Conservation (phyloP, 2,797 vertebrate genomes). For the Trichosurus vulpecula region DNA sequence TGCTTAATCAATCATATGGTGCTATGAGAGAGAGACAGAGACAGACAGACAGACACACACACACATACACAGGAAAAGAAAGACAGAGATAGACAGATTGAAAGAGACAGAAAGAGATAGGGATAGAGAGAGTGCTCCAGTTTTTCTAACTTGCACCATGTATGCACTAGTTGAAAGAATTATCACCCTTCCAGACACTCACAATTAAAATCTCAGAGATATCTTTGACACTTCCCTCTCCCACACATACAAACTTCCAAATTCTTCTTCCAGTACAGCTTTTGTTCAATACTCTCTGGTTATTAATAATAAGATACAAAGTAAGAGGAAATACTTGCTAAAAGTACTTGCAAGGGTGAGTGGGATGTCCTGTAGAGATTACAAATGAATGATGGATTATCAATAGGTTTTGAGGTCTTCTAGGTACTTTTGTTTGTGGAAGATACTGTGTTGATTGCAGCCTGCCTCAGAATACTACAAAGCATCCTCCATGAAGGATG, state of each 20-base stretch:
- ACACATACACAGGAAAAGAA: background rate
- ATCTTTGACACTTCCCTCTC: background rate
- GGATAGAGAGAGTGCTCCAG: background rate
- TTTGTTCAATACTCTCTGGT: background rate
- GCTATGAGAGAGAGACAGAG: background rate
- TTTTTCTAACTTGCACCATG: background rate
- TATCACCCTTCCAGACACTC: background rate
- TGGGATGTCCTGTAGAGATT: background rate
- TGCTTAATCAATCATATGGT: background rate
- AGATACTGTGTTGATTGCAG: background rate
- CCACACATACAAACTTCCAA: background rate
- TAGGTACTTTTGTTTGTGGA: background rate
- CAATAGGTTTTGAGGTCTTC: background rate
- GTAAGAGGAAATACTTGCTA: too few species aligned
- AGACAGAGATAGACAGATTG: too few species aligned
- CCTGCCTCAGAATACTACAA: background rate
- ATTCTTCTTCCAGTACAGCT: background rate
- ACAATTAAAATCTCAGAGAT: background rate
- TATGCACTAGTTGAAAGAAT: background rate
- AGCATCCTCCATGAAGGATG: background rate
- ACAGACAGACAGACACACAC: background rate
- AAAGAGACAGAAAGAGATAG: too few species aligned
- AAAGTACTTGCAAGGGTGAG: background rate
- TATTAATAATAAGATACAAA: too few species aligned
- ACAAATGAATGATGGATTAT: background rate